Conservation (phyloP, 2,797 vertebrate species). For the Cossypha dichroa region DNA sequence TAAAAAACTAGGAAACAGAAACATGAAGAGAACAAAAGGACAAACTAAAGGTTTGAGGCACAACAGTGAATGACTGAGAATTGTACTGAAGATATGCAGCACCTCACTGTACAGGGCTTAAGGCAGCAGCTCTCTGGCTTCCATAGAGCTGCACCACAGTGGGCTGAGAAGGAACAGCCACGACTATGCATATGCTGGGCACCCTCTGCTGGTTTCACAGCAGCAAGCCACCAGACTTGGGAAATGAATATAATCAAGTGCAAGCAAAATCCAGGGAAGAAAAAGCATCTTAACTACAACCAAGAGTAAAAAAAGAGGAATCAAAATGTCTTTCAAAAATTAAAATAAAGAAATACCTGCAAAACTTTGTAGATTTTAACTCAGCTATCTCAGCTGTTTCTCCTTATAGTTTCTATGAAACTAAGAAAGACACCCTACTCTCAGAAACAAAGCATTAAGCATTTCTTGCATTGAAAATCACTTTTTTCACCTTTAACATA, state of each 20-base stretch:
- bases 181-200: neutral
- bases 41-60: neutral
- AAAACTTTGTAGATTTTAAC: neutral
- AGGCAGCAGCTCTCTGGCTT: neutral
- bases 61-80: neutral
- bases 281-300: neutral
- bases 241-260: neutral
- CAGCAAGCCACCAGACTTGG: neutral
- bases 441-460: neutral
- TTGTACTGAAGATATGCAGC: accelerated
- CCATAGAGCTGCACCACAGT: accelerated
- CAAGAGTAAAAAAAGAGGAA: neutral
- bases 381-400: neutral
- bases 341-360: neutral
- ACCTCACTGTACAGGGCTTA: neutral
- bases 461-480: neutral
- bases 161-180: neutral
- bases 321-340: neutral
- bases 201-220: constrained; percentile 50
- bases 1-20: neutral
- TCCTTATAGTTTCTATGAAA: neutral
- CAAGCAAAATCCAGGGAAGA: neutral
- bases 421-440: neutral
- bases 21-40: neutral
- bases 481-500: neutral